Evolutionary conservation across 2,888 invertebrate species (phyloP), one percentile per base, ranked within the genome.

Genomic region (Sphecodes monilicornis): DNA sequence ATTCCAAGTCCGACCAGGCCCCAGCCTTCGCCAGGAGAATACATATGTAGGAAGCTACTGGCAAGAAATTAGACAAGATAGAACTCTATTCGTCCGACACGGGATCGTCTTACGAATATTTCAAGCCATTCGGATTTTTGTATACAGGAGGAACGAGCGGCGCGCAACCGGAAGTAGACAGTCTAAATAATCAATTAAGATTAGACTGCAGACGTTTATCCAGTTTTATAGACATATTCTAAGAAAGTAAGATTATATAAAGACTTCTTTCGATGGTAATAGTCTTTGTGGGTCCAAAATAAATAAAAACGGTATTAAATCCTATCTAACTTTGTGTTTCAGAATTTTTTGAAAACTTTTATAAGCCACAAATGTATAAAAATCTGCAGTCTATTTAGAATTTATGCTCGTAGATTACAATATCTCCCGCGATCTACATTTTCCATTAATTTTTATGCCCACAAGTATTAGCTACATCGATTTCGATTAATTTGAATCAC

Each of bases 11-110:
- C 36, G 57, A 46, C 26, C 46, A 32, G 39, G 29, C 32, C n/a
- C 43, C 32, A 18, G 68, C n/a, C n/a, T 57, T 32, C 26, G 43
- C 41, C 57, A 54, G 22, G 29, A 22, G 29, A 29, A 32, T 11
- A n/a, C n/a, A n/a, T n/a, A 46, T 22, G 22, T 46, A 32, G 71
- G 71, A 71, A 46, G 29, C 22, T 71, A 50, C 46, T 71, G 71
- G 32, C 46, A 46, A 71, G 46, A 32, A 32, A 71, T 50, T 22
- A 32, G 32, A 39, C 36, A 18, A 39, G 39, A 36, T n/a, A 39
- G 68, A 68, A 39, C 68, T 68, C 68, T 36, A 39, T 68, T 36
- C 36, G 22, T 39, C 39, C 68, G n/a, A 10, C 10, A 1, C 22
- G 4, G 22, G 18, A 60, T 29, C 60, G 29, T 26, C 16, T 66